Conservation (phyloP, 1,140 invertebrate species). For the Pantala flavescens region DNA sequence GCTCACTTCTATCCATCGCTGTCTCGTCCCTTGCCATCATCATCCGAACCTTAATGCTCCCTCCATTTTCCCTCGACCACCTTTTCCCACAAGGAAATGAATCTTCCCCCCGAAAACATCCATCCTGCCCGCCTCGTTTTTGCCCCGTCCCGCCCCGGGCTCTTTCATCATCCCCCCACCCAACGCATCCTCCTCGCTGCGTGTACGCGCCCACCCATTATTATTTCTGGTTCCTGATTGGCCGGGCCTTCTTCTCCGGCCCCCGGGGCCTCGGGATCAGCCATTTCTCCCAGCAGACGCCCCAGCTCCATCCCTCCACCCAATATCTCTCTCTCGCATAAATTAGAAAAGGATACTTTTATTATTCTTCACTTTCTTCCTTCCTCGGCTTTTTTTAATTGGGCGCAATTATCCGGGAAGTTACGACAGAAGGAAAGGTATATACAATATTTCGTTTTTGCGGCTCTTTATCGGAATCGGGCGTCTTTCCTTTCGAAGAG, state of each 20-base stretch:
- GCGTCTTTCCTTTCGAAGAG: too few relatives aligned
- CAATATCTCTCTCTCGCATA: neutral
- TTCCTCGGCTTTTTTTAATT: neutral
- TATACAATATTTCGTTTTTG: too few relatives aligned
- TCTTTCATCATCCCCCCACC: neutral
- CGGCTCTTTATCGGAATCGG: too few relatives aligned
- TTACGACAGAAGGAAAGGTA: too few relatives aligned
- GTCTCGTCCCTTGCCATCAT: neutral
- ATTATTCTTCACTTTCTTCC: neutral
- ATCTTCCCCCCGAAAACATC: too few relatives aligned
- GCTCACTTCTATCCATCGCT: neutral
- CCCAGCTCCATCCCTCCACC: neutral
- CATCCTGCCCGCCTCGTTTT: neutral
- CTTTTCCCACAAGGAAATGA: too few relatives aligned
- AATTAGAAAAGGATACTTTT: neutral
- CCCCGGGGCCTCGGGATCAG: neutral
- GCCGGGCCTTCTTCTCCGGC: neutral
- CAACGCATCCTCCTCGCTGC: neutral
- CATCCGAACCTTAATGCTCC: too few relatives aligned
- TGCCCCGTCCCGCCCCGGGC: neutral
- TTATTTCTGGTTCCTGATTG: constrained; percentile 7
- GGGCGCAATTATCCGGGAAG: too few relatives aligned
- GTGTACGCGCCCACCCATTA: neutral
- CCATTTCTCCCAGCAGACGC: neutral
- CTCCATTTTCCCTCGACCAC: too few relatives aligned